phyloP scores from a whole-genome alignment of 1,140 invertebrate genomes.

The Colletes latitarsis region DNA sequence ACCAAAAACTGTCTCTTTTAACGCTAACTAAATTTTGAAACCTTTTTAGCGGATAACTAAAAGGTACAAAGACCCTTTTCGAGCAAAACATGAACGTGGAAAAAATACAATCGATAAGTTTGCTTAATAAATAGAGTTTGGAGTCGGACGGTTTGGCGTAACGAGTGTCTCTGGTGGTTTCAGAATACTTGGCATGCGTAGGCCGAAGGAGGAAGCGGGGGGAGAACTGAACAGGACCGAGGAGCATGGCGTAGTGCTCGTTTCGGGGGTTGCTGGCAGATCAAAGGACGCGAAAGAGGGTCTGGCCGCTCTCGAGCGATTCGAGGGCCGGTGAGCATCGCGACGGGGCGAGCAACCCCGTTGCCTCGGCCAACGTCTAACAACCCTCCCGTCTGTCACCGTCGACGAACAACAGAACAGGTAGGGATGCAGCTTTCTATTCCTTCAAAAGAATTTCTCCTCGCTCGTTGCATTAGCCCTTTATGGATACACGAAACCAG shows the following conservation, averaged over 20 bases:
- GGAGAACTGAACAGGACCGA: constrained; percentile 59
- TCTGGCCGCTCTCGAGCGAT: constrained; percentile 69
- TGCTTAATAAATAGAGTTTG: no score
- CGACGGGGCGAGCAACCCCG: constrained; percentile 77
- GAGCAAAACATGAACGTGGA: no score
- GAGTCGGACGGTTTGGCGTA: background rate
- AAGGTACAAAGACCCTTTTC: no score
- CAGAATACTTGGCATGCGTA: constrained; percentile 75
- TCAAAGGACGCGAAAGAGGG: constrained; percentile 66
- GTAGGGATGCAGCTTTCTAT: constrained; percentile 55
- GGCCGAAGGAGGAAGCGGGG: constrained; percentile 65
- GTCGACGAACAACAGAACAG: constrained; percentile 80
- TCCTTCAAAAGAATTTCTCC: constrained; percentile 19
- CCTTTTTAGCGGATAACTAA: no score
- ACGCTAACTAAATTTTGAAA: no score
- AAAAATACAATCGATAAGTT: no score
- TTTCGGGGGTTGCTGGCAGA: constrained; percentile 57
- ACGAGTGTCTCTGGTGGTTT: constrained; percentile 47
- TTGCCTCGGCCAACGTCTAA: constrained; percentile 75
- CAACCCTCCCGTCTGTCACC: constrained; percentile 75
- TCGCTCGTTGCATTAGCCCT: background rate
- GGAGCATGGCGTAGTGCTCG: constrained; percentile 50
- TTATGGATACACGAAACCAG: background rate
- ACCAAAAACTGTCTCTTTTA: no score
- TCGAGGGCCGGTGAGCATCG: constrained; percentile 77